A percentile compares a stretch with the other conserved stretches of the same genome.
Conservation (phyloP, 2,797 vertebrate species). For the Epinephelus coioides region DNA sequence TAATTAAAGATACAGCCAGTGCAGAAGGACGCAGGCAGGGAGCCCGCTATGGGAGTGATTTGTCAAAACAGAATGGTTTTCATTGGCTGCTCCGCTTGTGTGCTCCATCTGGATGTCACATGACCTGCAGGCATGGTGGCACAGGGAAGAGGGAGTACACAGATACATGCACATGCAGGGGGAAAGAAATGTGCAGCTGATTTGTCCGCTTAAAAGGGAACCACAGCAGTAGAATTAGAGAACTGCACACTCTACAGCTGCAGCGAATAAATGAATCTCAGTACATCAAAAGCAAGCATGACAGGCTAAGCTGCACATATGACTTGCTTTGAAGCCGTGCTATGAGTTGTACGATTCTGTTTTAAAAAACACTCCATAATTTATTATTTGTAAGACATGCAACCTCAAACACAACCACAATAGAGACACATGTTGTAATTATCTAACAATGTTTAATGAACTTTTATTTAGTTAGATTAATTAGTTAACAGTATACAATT, state of each 20-base stretch:
- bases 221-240: conserved; percentile 19
- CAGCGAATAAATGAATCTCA: not conserved
- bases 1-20: conserved; percentile 68
- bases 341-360: not conserved
- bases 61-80: conserved; percentile 51
- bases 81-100: conserved; percentile 66
- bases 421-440: conserved; percentile 71
- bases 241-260: conserved; percentile 8
- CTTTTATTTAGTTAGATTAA: conserved; percentile 88
- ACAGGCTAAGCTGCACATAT: conserved; percentile 9
- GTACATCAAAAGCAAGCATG: not conserved
- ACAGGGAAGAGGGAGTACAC: conserved; percentile 6
- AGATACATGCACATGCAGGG: conserved; percentile 20
- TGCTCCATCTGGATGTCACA: conserved; percentile 64
- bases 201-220: conserved; percentile 13
- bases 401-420: conserved; percentile 59
- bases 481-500: conserved; percentile 90
- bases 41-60: conserved; percentile 40
- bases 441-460: conserved; percentile 88
- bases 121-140: conserved; percentile 60
- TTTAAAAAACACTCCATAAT: conserved; percentile 31
- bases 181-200: not conserved
- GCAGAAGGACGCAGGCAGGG: conserved; percentile 33
- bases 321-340: not conserved
- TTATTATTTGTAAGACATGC: conserved; percentile 7